These are phyloP conservation scores for Arion vulgaris DNA, from an alignment of 1,140 invertebrate species.

Conservation along the genomic window DNA sequence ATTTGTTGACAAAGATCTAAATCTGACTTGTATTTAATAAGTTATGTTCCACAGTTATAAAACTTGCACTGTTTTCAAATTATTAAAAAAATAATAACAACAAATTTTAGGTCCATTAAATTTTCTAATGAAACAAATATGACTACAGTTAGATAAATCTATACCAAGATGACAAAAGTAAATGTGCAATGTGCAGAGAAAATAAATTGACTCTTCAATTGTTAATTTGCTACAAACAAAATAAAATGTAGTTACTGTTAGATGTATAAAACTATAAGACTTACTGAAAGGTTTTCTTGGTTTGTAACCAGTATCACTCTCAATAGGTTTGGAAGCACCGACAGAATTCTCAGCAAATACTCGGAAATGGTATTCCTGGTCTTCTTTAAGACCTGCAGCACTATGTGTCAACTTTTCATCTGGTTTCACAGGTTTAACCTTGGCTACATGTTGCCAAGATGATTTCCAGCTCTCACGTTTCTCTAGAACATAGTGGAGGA, in stretches of 20 bases:
- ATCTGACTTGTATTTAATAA: too few relatives aligned
- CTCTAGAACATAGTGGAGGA: conserved; percentile 64
- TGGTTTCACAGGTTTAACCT: conserved; percentile 43
- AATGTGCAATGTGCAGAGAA: too few relatives aligned
- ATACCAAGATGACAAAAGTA: too few relatives aligned
- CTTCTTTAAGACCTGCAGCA: conserved; percentile 91
- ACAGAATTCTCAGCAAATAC: conserved; percentile 94
- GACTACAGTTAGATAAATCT: too few relatives aligned
- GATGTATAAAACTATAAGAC: conserved; percentile 42
- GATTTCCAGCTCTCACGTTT: conserved; percentile 65
- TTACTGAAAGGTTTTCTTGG: conserved; percentile 79
- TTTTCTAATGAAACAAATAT: too few relatives aligned
- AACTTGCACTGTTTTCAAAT: too few relatives aligned
- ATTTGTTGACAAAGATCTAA: too few relatives aligned
- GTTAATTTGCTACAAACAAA: too few relatives aligned
- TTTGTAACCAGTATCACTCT: conserved; percentile 77
- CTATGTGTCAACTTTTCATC: conserved; percentile 44
- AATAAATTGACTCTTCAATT: too few relatives aligned
- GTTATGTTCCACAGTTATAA: too few relatives aligned
- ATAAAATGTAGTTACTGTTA: not conserved
- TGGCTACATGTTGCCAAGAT: conserved; percentile 49
- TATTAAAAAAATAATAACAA: too few relatives aligned
- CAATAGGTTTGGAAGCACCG: conserved; percentile 87
- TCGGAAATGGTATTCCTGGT: conserved; percentile 95
- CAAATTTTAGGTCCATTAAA: too few relatives aligned